These are phyloP conservation scores for Sylvicola cinctus DNA, from an alignment of 2,888 invertebrate genomes.

Conservation along the genomic window DNA sequence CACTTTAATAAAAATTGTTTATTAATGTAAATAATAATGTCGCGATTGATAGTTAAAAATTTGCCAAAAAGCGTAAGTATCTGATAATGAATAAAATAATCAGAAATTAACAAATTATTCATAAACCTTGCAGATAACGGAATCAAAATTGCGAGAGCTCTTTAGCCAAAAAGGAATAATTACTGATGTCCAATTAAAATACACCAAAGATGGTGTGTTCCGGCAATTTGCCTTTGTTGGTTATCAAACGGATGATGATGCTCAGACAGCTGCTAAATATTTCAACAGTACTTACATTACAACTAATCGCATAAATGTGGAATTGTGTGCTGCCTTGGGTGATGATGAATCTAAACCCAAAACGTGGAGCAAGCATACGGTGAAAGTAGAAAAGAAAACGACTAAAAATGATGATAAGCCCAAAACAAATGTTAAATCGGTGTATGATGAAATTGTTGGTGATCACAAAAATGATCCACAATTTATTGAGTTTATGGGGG, in stretches of 20 bases:
- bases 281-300: conserved; percentile 74
- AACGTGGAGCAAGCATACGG: conserved; percentile 83
- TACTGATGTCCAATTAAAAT: conserved; percentile 87
- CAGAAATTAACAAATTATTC: neutral
- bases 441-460: conserved; percentile 33
- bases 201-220: conserved; percentile 77
- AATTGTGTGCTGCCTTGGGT: conserved; percentile 47
- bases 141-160: conserved; percentile 48
- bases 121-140: conserved; percentile 40
- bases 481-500: conserved; percentile 74
- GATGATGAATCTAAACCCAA: conserved; percentile 53
- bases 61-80: conserved; percentile 61
- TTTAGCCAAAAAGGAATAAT: conserved; percentile 68
- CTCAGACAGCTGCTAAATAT: conserved; percentile 49
- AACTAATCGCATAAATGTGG: conserved; percentile 60
- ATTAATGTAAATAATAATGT: no score
- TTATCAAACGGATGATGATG: conserved; percentile 62
- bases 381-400: conserved; percentile 39
- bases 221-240: conserved; percentile 89
- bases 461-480: conserved; percentile 75
- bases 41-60: conserved; percentile 77
- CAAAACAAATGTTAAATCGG: conserved; percentile 12
- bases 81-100: neutral
- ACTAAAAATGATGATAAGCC: conserved; percentile 13
- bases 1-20: no score